These are phyloP conservation scores for Asarcornis scutulata DNA, from an alignment of 2,113 vertebrate species.

Conservation along the genomic window DNA sequence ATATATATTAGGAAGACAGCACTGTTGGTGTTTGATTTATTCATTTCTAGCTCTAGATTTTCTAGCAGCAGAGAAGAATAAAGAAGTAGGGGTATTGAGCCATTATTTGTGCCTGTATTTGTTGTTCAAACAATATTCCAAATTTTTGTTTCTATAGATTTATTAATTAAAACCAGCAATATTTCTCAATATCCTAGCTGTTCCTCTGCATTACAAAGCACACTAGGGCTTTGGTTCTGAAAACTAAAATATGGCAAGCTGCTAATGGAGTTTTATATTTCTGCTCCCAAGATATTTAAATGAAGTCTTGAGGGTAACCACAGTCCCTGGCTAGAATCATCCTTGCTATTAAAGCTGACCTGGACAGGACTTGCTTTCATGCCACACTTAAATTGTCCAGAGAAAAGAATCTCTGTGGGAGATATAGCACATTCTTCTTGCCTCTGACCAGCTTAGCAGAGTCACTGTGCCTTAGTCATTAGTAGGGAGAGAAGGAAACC, in stretches of 20 bases:
- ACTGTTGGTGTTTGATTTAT: neutral
- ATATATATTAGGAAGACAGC: neutral
- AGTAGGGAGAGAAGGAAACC: constrained; percentile 25
- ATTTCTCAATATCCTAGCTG: neutral
- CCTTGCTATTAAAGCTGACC: constrained; percentile 36
- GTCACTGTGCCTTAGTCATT: neutral
- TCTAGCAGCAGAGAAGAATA: neutral
- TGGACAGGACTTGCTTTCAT: constrained; percentile 42
- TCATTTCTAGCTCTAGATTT: neutral
- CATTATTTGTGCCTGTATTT: neutral
- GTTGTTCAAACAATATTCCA: neutral
- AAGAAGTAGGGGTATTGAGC: neutral
- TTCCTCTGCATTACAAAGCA: neutral
- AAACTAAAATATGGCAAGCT: constrained; percentile 14
- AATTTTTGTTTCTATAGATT: neutral
- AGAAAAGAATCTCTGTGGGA: constrained; percentile 26
- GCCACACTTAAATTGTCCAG: constrained; percentile 11
- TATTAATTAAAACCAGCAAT: neutral
- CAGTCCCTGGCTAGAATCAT: constrained; percentile 3
- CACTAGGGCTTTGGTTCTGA: neutral
- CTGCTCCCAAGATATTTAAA: neutral
- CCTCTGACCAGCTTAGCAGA: neutral
- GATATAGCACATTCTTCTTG: constrained; percentile 19
- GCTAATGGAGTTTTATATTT: constrained; percentile 37
- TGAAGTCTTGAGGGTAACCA: constrained; percentile 52